Evolutionary conservation across 2,888 invertebrate genomes (phyloP), one percentile per base, ranked within the genome.

Genomic region (Athrips mouffetella): DNA sequence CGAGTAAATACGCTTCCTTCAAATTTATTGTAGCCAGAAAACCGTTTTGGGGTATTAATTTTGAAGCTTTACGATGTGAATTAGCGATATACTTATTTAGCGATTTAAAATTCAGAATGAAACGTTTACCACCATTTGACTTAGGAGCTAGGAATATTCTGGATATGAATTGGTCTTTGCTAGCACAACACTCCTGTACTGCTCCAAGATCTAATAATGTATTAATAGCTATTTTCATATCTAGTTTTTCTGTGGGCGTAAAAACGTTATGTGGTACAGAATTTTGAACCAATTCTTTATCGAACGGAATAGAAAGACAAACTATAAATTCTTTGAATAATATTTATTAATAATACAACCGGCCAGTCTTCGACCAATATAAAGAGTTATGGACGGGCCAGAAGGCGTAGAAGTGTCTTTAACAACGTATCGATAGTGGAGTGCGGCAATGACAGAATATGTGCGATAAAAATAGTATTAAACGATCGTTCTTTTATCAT

Each of bases 71-170:
- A 23, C 21, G 23, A 15, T 40, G 40, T 23, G 23, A 40, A 1
- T 10, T 10, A 31, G 10, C 3, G 39, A 46, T 16, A 21, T 33
- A 42, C 31, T 51, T 29, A 42, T 50, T 53, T 13, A 50, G n/a
- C 7, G 27, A 33, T 42, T 52, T 52, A 30, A 52, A 31, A 27
- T 52, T 52, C 16, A 52, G 31, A 30, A 52, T 50, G 13, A 52
- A 40, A 7, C 40, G 10, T 30, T 45, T 45, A 13, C 10, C 15
- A 1, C 40, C 40, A 25, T 40, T 23, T 4, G 40, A 15, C 15
- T 40, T 40, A 6, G 40, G 40, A 7, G 40, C 40, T 4, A 23
- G 11, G 23, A 40, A 40, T 3, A 8, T 40, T 23, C 48, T 49
- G 15, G 47, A 45, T 11, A 40, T 23, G 11, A 23, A 40, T 18